Percentiles rank a stretch among this genome's conserved stretches.
Conservation (phyloP, 2,888 invertebrate genomes). For the Conus canariensis region DNA sequence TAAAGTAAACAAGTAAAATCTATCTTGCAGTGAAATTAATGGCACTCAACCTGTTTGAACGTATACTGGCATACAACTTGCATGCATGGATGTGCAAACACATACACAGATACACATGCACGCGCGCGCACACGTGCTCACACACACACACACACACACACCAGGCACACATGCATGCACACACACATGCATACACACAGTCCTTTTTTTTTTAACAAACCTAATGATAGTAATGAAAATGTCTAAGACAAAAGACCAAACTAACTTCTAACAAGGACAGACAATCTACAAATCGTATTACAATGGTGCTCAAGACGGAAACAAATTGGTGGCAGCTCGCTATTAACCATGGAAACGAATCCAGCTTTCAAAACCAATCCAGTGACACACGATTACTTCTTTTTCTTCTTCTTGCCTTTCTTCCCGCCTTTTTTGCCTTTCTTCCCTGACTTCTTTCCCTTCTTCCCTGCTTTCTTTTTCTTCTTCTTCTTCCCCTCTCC, state of each 20-base stretch:
- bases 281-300: too few species aligned
- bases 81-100: not conserved
- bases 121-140: not conserved
- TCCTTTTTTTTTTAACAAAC: not conserved
- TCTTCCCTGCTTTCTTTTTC: slow-evolving; percentile 54
- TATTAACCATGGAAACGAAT: too few species aligned
- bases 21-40: too few species aligned
- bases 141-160: not conserved
- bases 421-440: slow-evolving; percentile 47
- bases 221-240: not conserved
- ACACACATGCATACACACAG: not conserved
- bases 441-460: slow-evolving; percentile 52
- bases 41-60: too few species aligned
- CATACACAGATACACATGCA: not conserved
- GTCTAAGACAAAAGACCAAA: not conserved
- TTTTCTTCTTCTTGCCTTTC: not conserved
- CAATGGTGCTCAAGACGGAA: too few species aligned
- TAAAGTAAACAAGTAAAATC: too few species aligned
- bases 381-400: not conserved
- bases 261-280: not conserved
- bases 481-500: slow-evolving; percentile 61
- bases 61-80: not conserved
- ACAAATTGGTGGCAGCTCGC: too few species aligned
- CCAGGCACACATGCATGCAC: not conserved
- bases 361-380: too few species aligned